Base-by-base conservation (phyloP, 2,888 invertebrate genomes). In the Cataglyphis rosenhaueri region DNA sequence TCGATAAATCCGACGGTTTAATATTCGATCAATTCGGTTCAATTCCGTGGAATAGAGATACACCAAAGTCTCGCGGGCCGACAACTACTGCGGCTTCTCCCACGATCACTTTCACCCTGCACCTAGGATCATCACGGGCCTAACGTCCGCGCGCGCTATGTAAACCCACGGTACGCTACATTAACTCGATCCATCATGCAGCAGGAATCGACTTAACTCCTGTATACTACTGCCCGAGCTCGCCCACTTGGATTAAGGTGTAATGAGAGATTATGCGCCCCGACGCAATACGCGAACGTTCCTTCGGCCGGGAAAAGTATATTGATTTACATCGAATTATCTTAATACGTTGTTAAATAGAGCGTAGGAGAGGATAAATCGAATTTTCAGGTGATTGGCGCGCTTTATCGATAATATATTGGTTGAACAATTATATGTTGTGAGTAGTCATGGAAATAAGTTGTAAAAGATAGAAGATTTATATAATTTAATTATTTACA, bases 161-260 rank as follows among this genome's bases (percentile, higher is more conserved):
- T 91, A 92, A 90, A 92, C 88, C 88, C 90, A 88, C 88, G 88
- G 86, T 86, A 91, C 92, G 92, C 88, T 92, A 92, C 92, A 92
- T 93, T 93, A 92, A 90, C 90, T 92, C 91, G 89, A 92, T 92
- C 91, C 89, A 91, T 92, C 91, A 91, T 87, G 88, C 88, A 86
- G 87, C 86, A 83, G 85, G 84, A 88, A 88, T 87, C 89, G 88
- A 90, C 90, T 89, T 90, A 90, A 86, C 85, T 85, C 82, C 83
- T 84, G 59, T 83, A 68, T 68, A 12, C 32, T 12, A 32, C 44
- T 29, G 73, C 41, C 29, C 84, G 79, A 84, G 73, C 48, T 66
- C 21, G 29, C 15, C 81, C 82, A 76, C 83, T 85, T 74, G 89
- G 86, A 89, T 89, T 88, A 85, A 74, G 59, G 84, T 82, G 65